A percentile compares a stretch with the other conserved stretches of the same genome.
These are phyloP conservation scores for Muscicapa striata DNA, from an alignment of 2,797 vertebrate species.

Conservation along the genomic window DNA sequence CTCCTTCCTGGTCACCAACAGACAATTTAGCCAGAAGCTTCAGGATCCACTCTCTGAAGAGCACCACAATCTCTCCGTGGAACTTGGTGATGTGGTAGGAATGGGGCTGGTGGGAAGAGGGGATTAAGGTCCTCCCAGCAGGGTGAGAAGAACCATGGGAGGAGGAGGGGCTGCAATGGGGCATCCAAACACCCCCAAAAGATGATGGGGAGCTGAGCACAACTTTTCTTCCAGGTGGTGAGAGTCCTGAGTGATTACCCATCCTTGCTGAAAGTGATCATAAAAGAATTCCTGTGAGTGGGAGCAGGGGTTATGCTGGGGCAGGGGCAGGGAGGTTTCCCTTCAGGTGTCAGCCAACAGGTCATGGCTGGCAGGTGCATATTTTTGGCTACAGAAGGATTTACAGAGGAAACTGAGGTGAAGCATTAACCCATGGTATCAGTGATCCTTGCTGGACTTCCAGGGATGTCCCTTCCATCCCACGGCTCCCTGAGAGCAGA, in stretches of 20 bases:
- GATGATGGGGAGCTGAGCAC: background rate
- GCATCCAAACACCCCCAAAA: background rate
- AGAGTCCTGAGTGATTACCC: background rate
- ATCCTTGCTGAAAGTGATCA: slow-evolving; percentile 21
- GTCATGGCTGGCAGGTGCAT: fast-evolving
- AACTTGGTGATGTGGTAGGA: slow-evolving; percentile 5
- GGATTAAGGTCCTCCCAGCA: fast-evolving
- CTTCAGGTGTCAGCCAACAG: fast-evolving
- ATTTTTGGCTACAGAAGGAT: background rate
- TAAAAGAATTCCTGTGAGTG: slow-evolving; percentile 47
- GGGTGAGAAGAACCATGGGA: background rate
- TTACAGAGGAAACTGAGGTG: background rate
- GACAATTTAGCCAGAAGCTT: background rate
- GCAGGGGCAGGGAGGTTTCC: background rate
- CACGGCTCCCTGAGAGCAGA: background rate
- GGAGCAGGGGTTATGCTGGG: background rate
- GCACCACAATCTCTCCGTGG: slow-evolving; percentile 9
- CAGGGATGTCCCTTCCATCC: background rate
- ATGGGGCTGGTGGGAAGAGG: background rate
- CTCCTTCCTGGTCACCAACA: slow-evolving; percentile 48
- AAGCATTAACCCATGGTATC: background rate
- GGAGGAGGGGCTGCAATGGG: background rate
- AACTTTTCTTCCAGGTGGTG: slow-evolving; percentile 1
- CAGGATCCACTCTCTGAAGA: background rate
- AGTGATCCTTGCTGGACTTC: background rate